A percentile compares a stretch with the other conserved stretches of the same genome.
phyloP scores from a whole-genome alignment of 1,140 invertebrate species.

The Chymomyza costata region DNA sequence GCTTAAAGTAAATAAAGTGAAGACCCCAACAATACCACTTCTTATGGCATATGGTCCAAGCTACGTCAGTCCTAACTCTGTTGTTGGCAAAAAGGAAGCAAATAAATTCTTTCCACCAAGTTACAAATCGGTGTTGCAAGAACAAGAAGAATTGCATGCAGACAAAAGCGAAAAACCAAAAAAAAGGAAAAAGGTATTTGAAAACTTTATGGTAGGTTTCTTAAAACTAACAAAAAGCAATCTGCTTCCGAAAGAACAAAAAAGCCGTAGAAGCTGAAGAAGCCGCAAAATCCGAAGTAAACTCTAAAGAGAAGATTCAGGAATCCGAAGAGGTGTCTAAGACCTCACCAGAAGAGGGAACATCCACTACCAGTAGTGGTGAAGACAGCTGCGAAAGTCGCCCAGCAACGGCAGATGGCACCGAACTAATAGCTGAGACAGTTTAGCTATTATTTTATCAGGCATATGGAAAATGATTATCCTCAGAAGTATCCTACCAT shows the following conservation, averaged over 20 bases:
- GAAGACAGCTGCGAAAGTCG: slow-evolving; percentile 65
- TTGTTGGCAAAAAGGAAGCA: slow-evolving; percentile 78
- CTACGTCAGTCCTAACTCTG: slow-evolving; percentile 79
- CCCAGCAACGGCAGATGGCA: slow-evolving; percentile 52
- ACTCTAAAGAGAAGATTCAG: slow-evolving; percentile 29
- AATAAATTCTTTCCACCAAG: slow-evolving; percentile 79
- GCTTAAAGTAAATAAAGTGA: slow-evolving; percentile 77
- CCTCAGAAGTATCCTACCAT: too few relatives aligned
- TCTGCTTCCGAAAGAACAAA: slow-evolving; percentile 35
- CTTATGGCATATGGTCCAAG: slow-evolving; percentile 78
- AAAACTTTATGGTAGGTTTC: background rate
- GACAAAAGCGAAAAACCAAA: slow-evolving; percentile 59
- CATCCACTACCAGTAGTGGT: slow-evolving; percentile 59
- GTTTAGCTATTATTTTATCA: too few relatives aligned
- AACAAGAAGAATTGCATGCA: slow-evolving; percentile 53
- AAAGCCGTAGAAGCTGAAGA: slow-evolving; percentile 44
- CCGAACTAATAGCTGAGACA: slow-evolving; percentile 1
- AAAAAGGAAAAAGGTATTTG: slow-evolving; percentile 51
- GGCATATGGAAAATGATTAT: too few relatives aligned
- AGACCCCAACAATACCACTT: slow-evolving; percentile 75
- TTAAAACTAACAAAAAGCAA: slow-evolving; percentile 4
- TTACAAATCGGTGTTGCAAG: slow-evolving; percentile 75
- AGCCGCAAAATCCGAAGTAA: slow-evolving; percentile 19
- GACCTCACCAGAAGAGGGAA: slow-evolving; percentile 52
- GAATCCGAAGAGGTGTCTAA: slow-evolving; percentile 53